Evolutionary conservation across 1,140 invertebrate genomes (phyloP).

Genomic region (Drosophila kohkoa): DNA sequence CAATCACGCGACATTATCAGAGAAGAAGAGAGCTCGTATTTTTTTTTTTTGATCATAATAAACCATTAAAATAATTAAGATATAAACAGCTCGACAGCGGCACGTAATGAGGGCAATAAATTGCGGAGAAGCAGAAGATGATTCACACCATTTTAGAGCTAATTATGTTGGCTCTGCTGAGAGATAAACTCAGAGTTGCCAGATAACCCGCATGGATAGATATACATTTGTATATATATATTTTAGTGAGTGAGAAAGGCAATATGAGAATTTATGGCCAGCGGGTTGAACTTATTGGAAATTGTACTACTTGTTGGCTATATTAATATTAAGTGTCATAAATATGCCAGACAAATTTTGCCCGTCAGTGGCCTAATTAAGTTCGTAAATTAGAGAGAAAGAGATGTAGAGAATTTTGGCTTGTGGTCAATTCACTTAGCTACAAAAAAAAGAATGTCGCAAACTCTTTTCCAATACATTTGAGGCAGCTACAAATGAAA

Average conservation of each 20-base stretch:
- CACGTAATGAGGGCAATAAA: slow-evolving; percentile 57
- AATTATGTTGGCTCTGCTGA: slow-evolving; percentile 53
- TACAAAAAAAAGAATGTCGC: not conserved
- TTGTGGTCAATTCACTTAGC: slow-evolving; percentile 47
- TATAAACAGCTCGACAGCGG: slow-evolving; percentile 59
- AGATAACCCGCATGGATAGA: slow-evolving; percentile 81
- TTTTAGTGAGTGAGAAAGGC: slow-evolving; percentile 31
- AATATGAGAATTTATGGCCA: slow-evolving; percentile 74
- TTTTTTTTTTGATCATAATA: slow-evolving; percentile 65
- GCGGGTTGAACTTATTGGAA: slow-evolving; percentile 35
- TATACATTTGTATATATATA: slow-evolving; percentile 29
- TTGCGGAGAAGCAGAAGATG: slow-evolving; percentile 40
- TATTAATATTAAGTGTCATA: slow-evolving; percentile 45
- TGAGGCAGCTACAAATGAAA: slow-evolving; percentile 58
- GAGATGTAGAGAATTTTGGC: not conserved
- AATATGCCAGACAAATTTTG: slow-evolving; percentile 43
- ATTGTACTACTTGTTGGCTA: slow-evolving; percentile 1
- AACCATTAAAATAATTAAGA: slow-evolving; percentile 80
- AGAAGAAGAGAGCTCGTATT: slow-evolving; percentile 17
- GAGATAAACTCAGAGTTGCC: slow-evolving; percentile 56
- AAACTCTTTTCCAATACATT: slow-evolving; percentile 64
- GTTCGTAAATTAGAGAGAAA: slow-evolving; percentile 53
- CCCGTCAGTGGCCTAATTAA: slow-evolving; percentile 54
- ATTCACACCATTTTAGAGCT: slow-evolving; percentile 64
- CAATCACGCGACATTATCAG: slow-evolving; percentile 70